Evolutionary conservation across 2,888 invertebrate genomes (phyloP), one percentile per base, ranked within the genome.

Genomic region (Galerucella nymphaeae): DNA sequence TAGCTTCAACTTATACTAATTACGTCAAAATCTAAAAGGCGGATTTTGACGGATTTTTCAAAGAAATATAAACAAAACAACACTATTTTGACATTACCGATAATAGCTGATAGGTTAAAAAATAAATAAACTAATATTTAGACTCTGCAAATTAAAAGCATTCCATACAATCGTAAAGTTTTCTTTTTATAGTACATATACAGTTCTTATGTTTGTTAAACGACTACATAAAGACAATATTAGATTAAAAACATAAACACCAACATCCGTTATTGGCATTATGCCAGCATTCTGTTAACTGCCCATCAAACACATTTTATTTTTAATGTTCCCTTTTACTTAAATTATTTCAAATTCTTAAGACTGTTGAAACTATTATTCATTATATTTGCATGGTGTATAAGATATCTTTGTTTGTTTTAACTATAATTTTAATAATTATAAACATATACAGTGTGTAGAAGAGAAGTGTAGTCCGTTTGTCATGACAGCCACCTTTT

Each of bases 211-310:
- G 14, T n/a, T n/a, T 50, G 50, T 10, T 16, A 45, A 53, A 16
- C 53, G 18, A 53, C 10, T 18, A 9, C 53, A 53, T 53, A 53
- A 53, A 53, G n/a, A 53, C 53, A 48, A 48, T 48, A 48, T 18
- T 53, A 53, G 16, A 53, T 53, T 53, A 53, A 53, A 16, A 53
- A 53, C 53, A 53, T 53, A 53, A 53, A 53, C 53, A 53, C 18
- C 53, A 18, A 18, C 53, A 10, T 9, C 18, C 53, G 18, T 53
- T 2, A 16, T 53, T 53, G 53, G 53, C 53, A 53, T 53, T 53
- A 53, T 53, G 53, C 53, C 53, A 53, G 18, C 53, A 18, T 18
- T 18, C 6, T 53, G 53, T 53, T 53, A 16, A 53, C 14, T n/a
- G n/a, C 48, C 8, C 48, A 48, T 48, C 53, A 53, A 53, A 53